Evolutionary conservation across 1,140 invertebrate genomes (phyloP), one percentile per base, ranked within the genome.

Genomic region (Drosophila pseudoananassae): DNA sequence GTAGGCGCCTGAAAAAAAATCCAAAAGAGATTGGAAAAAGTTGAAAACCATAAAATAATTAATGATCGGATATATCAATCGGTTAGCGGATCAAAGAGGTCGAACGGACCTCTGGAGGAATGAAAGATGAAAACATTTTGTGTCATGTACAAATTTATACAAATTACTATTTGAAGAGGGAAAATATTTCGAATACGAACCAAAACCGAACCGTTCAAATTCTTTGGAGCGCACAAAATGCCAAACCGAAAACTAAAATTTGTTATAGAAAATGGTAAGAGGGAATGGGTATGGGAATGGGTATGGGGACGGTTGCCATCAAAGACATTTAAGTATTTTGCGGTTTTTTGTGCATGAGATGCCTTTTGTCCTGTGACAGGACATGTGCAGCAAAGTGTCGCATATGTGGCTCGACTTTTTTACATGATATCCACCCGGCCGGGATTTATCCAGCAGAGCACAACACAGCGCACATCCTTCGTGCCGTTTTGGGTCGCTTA

Each of bases 251-350:
- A 81, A 74, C 74, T 63, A 70, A 85, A 83, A 68, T 75, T 70
- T 56, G 47, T 70, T 46, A 40, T 50, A 49, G 61, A 70, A 46
- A 46, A 20, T 46, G 15, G 17, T 57, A 14, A 14, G 12, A 5
- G 36, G 14, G 14, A 36, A 1, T 36, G 12, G n/a, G 36, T 38
- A 8, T 38, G 9, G 40, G 38, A 53, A 56, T 40, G 54, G 43
- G 36, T 43, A 55, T 12, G 10, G 72, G 53, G 55, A 57, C 45
- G 64, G 46, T 46, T 33, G 63, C 81, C 81, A 89, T 88, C 83
- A 88, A 88, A 88, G 83, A 88, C 84, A 88, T 88, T 88, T 84
- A 73, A 79, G 61, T 61, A 88, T 89, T 88, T 88, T 88, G 83
- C 64, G 83, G 83, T 89, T 73, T 89, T 78, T 75, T 70, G 59